Evolutionary conservation across 2,888 invertebrate species (phyloP), one percentile per base, ranked within the genome.

Genomic region (Leptinotarsa rubiginosa): DNA sequence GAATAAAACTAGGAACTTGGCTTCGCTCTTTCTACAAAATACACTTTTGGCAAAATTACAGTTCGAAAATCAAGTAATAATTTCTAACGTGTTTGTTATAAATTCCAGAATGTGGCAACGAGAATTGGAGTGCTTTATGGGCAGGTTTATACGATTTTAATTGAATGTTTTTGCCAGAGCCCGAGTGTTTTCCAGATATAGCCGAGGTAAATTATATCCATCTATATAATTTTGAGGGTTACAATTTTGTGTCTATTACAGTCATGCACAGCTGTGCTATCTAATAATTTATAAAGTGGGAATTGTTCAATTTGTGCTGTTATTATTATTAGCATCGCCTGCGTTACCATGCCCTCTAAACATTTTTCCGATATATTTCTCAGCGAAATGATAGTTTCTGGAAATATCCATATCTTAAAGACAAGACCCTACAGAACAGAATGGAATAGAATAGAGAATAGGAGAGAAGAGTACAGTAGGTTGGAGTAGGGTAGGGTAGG

Each of bases 61-160:
- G 76, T 78, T 75, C 67, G 76, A 76, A 77, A 79, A 79, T 79
- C 76, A 75, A 79, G 79, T 77, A 77, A 77, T 79, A 79, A 73
- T 75, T 79, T 75, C 75, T 74, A 72, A 77, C 73, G 64, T 70
- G 79, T 74, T 79, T 77, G 79, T 73, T 73, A 76, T 77, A 79
- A 79, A 79, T 76, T 79, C 59, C 47, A 16, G 54, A 59, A 74
- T 50, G 69, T 65, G 72, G 76, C 73, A 73, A 74, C 31, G 65
- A 65, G 66, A 47, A 20, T 47, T 41, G 64, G 64, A 72, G 65
- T 70, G 25, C 31, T 72, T 75, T 71, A 72, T 66, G 64, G 41
- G 59, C 50, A 15, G 62, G 47, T 70, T 69, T 65, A 65, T 68
- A 50, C 65, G 41, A 65, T 64, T 75, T 68, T 73, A 73, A 73